Conservation (phyloP, 1,140 invertebrate genomes). For the Holcopasites calliopsidis region DNA sequence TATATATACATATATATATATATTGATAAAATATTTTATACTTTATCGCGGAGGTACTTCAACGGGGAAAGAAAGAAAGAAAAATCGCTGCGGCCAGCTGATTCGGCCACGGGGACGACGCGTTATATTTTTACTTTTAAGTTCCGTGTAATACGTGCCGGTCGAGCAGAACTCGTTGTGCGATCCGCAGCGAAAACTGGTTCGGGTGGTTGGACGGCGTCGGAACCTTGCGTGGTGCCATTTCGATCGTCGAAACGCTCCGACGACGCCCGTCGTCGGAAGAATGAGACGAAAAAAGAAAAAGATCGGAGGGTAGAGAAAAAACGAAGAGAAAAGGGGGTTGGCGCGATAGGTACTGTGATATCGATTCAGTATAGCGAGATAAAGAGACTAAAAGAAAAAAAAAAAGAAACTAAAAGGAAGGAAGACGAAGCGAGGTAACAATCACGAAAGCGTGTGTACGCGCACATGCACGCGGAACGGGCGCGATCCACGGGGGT, state of each 20-base stretch:
- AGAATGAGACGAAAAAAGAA: neutral
- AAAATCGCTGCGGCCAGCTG: constrained; percentile 23
- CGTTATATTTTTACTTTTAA: constrained; percentile 53
- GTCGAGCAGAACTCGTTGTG: constrained; percentile 50
- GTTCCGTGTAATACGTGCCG: constrained; percentile 45
- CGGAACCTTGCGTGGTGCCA: constrained; percentile 58
- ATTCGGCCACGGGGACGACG: constrained; percentile 55
- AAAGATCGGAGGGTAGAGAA: neutral
- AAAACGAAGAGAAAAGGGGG: neutral
- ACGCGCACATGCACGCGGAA: neutral
- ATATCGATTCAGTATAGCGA: constrained; percentile 6
- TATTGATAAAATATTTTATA: constrained; percentile 54
- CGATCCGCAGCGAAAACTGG: constrained; percentile 52
- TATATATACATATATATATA: constrained; percentile 40
- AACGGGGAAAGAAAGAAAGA: neutral
- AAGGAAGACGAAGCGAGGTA: neutral
- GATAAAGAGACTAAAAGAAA: neutral
- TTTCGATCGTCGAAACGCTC: constrained; percentile 60
- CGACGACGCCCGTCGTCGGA: constrained; percentile 25
- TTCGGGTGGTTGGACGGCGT: constrained; percentile 57
- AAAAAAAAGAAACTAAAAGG: neutral
- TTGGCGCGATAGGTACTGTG: constrained; percentile 9
- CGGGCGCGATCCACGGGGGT: constrained; percentile 24
- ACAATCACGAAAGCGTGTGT: constrained; percentile 1
- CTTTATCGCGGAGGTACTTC: constrained; percentile 41